Conservation (phyloP, 1,140 invertebrate species). For the Augochlora pura region DNA sequence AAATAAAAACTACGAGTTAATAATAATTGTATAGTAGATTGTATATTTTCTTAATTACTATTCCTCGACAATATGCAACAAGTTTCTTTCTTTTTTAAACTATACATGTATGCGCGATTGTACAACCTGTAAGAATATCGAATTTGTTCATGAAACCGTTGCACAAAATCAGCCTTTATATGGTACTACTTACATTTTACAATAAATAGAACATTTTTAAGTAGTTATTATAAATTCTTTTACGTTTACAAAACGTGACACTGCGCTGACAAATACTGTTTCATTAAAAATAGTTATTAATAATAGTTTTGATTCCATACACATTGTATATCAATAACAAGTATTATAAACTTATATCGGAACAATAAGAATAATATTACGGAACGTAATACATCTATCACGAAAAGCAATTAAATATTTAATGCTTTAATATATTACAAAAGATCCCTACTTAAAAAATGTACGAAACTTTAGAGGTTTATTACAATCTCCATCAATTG, state of each 20-base stretch:
- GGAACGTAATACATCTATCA: background rate
- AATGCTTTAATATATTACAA: background rate
- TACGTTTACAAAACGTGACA: background rate
- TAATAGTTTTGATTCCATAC: constrained; percentile 31
- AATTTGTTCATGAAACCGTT: constrained; percentile 13
- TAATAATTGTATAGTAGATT: background rate
- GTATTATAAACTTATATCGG: background rate
- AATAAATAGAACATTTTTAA: background rate
- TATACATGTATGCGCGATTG: background rate
- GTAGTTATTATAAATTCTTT: background rate
- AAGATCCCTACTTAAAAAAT: too few species aligned
- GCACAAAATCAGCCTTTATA: constrained; percentile 7
- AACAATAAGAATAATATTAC: background rate
- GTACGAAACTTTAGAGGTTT: background rate
- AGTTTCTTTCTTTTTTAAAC: constrained; percentile 12
- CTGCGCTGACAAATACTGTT: constrained; percentile 4
- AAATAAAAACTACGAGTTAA: background rate
- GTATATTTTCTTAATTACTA: constrained; percentile 14
- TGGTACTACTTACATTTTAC: constrained; percentile 12
- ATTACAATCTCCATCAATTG: background rate
- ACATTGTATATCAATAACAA: constrained; percentile 10
- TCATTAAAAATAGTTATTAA: constrained; percentile 17
- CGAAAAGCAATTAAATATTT: background rate
- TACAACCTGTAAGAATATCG: constrained; percentile 22
- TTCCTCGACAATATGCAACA: constrained; percentile 38